Evolutionary conservation across 1,140 invertebrate genomes (phyloP).

Genomic region (Drosophila takahashii): DNA sequence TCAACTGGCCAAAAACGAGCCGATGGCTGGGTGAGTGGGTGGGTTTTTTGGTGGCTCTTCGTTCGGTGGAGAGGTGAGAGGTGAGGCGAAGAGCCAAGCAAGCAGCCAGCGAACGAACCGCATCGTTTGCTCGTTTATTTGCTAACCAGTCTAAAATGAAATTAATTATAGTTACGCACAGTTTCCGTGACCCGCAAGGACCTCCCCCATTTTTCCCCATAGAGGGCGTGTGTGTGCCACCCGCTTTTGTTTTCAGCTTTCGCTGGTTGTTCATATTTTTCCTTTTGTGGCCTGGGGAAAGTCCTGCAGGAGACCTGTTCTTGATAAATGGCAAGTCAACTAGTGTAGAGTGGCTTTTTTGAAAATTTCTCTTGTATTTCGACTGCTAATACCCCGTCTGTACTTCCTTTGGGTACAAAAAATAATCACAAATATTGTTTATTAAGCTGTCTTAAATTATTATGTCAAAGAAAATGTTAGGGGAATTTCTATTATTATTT

Average conservation of each 20-base stretch:
- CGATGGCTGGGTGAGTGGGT: neutral
- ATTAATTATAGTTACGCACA: slow-evolving; percentile 82
- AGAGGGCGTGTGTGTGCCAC: neutral
- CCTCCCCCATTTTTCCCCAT: neutral
- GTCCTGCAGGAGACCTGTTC: slow-evolving; percentile 11
- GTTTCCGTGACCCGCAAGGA: slow-evolving; percentile 52
- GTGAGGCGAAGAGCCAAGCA: slow-evolving; percentile 9
- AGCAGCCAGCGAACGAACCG: slow-evolving; percentile 55
- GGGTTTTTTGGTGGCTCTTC: slow-evolving; percentile 1
- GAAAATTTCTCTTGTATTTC: neutral
- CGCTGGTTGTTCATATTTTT: neutral
- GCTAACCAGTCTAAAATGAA: slow-evolving; percentile 83
- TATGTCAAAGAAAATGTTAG: too few relatives aligned
- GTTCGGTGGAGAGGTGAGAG: too few relatives aligned
- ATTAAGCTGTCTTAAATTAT: too few relatives aligned
- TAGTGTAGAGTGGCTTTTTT: neutral
- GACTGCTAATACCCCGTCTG: neutral
- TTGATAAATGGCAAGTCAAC: slow-evolving; percentile 36
- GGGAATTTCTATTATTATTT: too few relatives aligned
- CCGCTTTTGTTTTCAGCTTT: slow-evolving; percentile 1
- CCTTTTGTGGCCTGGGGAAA: neutral
- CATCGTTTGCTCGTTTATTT: slow-evolving; percentile 83
- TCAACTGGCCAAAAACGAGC: slow-evolving; percentile 8
- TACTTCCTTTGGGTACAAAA: too few relatives aligned
- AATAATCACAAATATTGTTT: too few relatives aligned